Percentiles rank a stretch among this genome's conserved stretches.
These are phyloP conservation scores for Diarsia rubi DNA, from an alignment of 2,888 invertebrate genomes.

Conservation along the genomic window DNA sequence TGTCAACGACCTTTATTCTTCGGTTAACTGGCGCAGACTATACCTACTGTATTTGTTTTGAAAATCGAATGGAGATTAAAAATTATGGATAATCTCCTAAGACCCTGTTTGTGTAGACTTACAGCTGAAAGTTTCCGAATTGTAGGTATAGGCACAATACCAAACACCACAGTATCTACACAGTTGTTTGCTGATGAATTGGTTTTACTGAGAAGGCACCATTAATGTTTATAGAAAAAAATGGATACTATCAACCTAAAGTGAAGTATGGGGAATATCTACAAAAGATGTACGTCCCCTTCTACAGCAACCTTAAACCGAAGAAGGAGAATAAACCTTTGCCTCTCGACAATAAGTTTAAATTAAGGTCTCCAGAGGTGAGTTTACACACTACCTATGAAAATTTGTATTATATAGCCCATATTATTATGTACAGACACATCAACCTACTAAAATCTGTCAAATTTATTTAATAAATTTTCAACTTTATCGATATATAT, in stretches of 20 bases:
- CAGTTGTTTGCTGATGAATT: neutral
- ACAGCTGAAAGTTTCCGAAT: neutral
- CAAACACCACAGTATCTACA: neutral
- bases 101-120: no score
- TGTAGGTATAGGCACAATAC: neutral
- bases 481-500: no score
- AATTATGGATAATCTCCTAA: no score
- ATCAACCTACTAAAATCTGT: no score
- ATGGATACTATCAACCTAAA: constrained; percentile 75
- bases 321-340: constrained; percentile 64
- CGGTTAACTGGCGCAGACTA: no score
- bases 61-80: no score
- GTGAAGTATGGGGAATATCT: constrained; percentile 81
- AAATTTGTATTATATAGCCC: neutral
- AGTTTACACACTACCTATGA: constrained; percentile 22
- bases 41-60: no score
- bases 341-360: constrained; percentile 80
- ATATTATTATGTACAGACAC: neutral
- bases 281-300: constrained; percentile 76
- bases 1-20: no score
- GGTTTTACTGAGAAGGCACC: neutral
- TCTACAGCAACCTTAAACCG: constrained; percentile 69
- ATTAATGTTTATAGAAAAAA: constrained; percentile 70
- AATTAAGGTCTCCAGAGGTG: constrained; percentile 79
- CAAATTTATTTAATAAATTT: no score